phyloP scores from a whole-genome alignment of 2,797 vertebrate species.

The Sibirionetta formosa region DNA sequence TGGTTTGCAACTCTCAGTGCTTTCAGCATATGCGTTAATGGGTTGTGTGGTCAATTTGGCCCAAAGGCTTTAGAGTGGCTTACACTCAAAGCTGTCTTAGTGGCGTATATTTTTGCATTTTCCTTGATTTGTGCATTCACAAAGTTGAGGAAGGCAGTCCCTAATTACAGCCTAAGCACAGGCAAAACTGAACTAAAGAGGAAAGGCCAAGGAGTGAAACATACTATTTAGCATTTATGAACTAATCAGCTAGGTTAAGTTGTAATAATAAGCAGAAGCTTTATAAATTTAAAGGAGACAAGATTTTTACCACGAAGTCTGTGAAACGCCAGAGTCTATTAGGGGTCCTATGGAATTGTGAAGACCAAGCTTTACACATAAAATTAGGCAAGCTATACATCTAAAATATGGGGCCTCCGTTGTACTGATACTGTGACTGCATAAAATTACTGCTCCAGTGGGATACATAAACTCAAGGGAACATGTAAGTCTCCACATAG shows the following conservation, averaged over 20 bases:
- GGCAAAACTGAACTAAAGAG: not conserved
- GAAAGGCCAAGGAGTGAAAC: not conserved
- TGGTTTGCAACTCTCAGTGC: not conserved
- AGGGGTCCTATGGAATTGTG: fast-evolving
- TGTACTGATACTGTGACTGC: not conserved
- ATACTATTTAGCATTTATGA: not conserved
- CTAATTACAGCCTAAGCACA: not conserved
- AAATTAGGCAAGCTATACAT: not conserved
- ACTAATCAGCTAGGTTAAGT: not conserved
- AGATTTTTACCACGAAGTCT: not conserved
- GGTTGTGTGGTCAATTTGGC: not conserved
- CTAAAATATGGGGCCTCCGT: not conserved
- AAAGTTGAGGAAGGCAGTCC: not conserved
- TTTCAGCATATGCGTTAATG: not conserved
- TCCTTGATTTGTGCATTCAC: not conserved
- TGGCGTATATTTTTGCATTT: fast-evolving
- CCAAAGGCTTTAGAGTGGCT: not conserved
- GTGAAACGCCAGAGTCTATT: not conserved
- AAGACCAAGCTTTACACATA: not conserved
- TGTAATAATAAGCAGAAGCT: not conserved
- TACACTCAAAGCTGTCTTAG: not conserved
- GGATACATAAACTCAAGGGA: not conserved
- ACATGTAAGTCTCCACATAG: fast-evolving
- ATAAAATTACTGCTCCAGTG: not conserved
- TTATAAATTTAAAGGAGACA: not conserved